Percentiles rank a stretch among this genome's conserved stretches.
Evolutionary conservation across 2,888 invertebrate genomes (phyloP).

Genomic region (Andrena flavipes): DNA sequence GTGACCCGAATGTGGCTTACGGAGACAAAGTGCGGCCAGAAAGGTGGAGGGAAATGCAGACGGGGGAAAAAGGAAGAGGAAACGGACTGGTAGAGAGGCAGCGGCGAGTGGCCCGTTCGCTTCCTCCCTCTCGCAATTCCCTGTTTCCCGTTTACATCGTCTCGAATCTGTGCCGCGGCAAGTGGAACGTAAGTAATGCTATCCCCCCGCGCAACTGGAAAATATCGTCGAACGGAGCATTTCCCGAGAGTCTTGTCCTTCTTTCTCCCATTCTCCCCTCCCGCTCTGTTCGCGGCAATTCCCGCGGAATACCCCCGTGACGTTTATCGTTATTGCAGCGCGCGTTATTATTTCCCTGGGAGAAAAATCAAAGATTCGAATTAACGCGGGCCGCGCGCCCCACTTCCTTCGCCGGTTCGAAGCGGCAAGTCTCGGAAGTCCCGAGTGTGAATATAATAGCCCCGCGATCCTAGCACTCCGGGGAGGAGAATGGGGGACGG

Average conservation of each 20-base stretch:
- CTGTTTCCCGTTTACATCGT: constrained; percentile 61
- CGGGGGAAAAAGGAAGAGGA: constrained; percentile 55
- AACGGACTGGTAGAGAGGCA: constrained; percentile 45
- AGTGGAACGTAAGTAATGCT: constrained; percentile 55
- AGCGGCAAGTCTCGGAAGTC: neutral
- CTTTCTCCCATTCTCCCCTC: neutral
- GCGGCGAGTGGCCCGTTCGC: constrained; percentile 54
- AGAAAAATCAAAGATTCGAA: constrained; percentile 25
- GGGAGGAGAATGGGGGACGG: neutral
- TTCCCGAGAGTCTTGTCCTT: constrained; percentile 3
- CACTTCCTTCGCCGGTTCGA: neutral
- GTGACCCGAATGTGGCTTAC: constrained; percentile 76
- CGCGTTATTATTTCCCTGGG: constrained; percentile 5
- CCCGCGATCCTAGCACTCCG: neutral
- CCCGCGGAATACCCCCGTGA: constrained; percentile 10
- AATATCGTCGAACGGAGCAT: constrained; percentile 48
- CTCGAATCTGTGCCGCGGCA: constrained; percentile 54
- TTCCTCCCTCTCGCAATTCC: constrained; percentile 63
- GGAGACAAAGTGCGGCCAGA: constrained; percentile 67
- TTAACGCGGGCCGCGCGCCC: neutral
- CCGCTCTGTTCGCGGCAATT: neutral
- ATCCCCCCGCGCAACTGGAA: constrained; percentile 35
- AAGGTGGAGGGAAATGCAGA: constrained; percentile 54
- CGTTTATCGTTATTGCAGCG: constrained; percentile 47
- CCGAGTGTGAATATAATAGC: neutral